Percentiles rank a stretch among this genome's conserved stretches.
phyloP scores from a whole-genome alignment of 2,113 vertebrate genomes.

The Halcyon malimbica region DNA sequence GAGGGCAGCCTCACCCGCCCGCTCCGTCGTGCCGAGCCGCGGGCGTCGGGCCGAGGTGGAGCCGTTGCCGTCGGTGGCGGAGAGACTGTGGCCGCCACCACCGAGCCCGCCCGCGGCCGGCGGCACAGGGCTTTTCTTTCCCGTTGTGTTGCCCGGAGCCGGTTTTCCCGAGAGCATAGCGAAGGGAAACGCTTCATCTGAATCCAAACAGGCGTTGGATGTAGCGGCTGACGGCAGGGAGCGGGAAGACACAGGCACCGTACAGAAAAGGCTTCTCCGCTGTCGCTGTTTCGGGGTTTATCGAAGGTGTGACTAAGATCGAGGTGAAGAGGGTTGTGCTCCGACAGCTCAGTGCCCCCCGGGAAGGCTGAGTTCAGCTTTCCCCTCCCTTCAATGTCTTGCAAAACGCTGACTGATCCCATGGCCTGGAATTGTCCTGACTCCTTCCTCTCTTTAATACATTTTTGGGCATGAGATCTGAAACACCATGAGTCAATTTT shows the following conservation, averaged over 20 bases:
- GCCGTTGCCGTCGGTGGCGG: neutral
- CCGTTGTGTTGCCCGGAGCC: rapidly evolving
- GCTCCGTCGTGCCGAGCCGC: too few relatives aligned
- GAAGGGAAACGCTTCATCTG: neutral
- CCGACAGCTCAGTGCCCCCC: rapidly evolving
- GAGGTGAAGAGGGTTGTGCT: neutral
- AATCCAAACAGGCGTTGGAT: rapidly evolving
- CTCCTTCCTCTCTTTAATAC: neutral
- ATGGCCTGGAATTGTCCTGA: neutral
- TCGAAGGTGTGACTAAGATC: rapidly evolving
- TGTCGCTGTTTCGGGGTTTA: rapidly evolving
- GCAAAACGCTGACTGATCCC: neutral
- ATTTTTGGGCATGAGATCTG: neutral
- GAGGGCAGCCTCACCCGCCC: neutral
- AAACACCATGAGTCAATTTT: neutral
- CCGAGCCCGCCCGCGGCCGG: neutral
- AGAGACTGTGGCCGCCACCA: neutral
- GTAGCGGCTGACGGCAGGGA: rapidly evolving
- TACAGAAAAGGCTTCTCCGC: rapidly evolving
- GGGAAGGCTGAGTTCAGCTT: rapidly evolving
- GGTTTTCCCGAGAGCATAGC: rapidly evolving
- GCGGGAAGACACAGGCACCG: rapidly evolving
- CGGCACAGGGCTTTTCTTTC: too few relatives aligned
- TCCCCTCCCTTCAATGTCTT: rapidly evolving
- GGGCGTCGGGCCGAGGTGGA: neutral